A percentile compares a stretch with the other conserved stretches of the same genome.
phyloP scores from a whole-genome alignment of 2,113 vertebrate species.

The Ptilorrhoa leucosticta region DNA sequence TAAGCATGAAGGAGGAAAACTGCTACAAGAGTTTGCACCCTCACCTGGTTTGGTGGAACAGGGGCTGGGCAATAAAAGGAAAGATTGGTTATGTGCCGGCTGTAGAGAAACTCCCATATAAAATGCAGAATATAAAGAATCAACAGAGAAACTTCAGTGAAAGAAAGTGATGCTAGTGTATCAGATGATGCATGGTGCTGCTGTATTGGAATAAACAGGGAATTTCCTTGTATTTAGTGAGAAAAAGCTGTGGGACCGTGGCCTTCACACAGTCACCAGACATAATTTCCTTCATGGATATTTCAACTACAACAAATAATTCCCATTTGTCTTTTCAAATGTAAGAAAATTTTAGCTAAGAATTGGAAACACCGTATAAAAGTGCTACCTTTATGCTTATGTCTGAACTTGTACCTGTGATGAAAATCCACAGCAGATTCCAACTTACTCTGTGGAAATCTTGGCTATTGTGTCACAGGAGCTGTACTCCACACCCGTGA shows the following conservation, averaged over 20 bases:
- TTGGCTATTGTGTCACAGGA: conserved; percentile 97
- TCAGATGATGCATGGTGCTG: neutral
- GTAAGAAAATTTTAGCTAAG: neutral
- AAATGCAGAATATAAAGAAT: neutral
- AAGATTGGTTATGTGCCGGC: neutral
- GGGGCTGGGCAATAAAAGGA: neutral
- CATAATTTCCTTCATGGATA: neutral
- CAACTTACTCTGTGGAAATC: conserved; percentile 92
- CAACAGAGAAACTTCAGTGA: neutral
- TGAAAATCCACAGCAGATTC: neutral
- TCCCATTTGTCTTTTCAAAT: neutral
- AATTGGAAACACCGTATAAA: rapidly evolving
- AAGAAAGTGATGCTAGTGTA: neutral
- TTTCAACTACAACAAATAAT: neutral
- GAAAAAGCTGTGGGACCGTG: neutral
- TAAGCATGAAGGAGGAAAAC: neutral
- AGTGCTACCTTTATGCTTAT: neutral
- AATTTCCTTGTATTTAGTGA: neutral
- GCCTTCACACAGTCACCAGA: neutral
- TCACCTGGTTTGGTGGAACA: neutral
- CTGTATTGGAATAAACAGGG: neutral
- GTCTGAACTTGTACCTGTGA: neutral
- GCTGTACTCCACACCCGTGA: conserved; percentile 93
- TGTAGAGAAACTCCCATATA: neutral
- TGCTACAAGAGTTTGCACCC: neutral